phyloP scores from a whole-genome alignment of 2,888 invertebrate genomes.

The Agrochola lota region DNA sequence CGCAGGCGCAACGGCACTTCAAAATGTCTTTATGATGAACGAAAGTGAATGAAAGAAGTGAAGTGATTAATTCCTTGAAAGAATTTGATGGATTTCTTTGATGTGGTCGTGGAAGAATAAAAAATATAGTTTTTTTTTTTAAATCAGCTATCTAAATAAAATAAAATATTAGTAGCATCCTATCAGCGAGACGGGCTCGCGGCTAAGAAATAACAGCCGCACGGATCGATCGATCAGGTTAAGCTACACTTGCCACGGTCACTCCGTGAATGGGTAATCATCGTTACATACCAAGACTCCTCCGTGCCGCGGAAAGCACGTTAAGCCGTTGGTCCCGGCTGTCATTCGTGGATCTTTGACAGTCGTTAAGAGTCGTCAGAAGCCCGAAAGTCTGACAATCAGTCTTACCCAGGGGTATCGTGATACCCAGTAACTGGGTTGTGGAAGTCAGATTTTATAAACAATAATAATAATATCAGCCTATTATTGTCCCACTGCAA shows the following conservation, averaged over 20 bases:
- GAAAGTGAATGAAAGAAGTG: slow-evolving; percentile 45
- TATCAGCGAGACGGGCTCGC: background rate
- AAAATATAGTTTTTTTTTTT: no score
- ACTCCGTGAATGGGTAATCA: background rate
- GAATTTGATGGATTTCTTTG: background rate
- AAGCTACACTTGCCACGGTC: background rate
- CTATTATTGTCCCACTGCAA: no score
- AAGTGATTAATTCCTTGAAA: background rate
- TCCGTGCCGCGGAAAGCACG: background rate
- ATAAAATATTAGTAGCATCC: no score
- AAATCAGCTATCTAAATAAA: no score
- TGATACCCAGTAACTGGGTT: background rate
- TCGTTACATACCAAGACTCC: background rate
- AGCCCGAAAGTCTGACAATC: background rate
- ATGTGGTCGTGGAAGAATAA: no score
- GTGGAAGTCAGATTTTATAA: background rate
- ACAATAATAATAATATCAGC: no score
- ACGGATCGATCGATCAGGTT: background rate
- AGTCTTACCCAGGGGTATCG: no score
- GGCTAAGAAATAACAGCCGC: no score
- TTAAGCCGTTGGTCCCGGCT: no score
- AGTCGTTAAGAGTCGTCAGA: background rate
- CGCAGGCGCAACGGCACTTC: slow-evolving; percentile 22
- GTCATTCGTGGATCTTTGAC: no score
- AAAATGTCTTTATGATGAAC: slow-evolving; percentile 17